Evolutionary conservation across 2,113 vertebrate species (phyloP), one percentile per base, ranked within the genome.

Genomic region (Trinectes maculatus): DNA sequence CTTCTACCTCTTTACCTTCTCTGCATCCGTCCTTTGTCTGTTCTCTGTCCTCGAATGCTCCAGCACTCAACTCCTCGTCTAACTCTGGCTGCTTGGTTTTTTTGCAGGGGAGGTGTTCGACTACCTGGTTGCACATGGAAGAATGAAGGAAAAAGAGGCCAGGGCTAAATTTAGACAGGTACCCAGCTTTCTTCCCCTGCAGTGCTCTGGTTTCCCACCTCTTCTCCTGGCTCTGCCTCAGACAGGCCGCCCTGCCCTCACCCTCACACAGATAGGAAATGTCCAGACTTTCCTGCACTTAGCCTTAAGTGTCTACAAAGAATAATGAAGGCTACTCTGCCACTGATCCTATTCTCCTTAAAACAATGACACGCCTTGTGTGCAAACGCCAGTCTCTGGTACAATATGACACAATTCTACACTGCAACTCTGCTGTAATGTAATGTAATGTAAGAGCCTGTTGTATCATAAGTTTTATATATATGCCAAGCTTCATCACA

Each of bases 151-250:
- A 92, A 99, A 99, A 82, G 97, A 98, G 93, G 96, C 97, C 90
- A 95, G 97, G 91, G 92, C 97, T 93, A 99, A 99, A 93, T 99
- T 99, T 95, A 95, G 97, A 95, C 97, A 99, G 96, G 96, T 99
- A 95, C 87, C 71, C 57, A 68, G 66, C 70, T 72, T 62, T 73
- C 49, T 63, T 51, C 71, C 65, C 78, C 78, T 80, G 77, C 84
- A 85, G 73, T 76, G 80, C 79, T 83, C 74, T 49, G 85, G 48
- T 87, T 85, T 85, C 80, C 73, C 82, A 77, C 74, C 83, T 77
- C 80, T 76, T 73, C 65, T 77, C 79, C 58, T 1, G 19, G 37
- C 60, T 54, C 31, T 10, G 8, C 16, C 44, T 69, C 77, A 54
- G 48, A 62, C 55, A 28, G 54, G 33, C 15, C 47, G 11, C 80